phyloP scores from a whole-genome alignment of 2,797 vertebrate genomes.

The Nasua narica region DNA sequence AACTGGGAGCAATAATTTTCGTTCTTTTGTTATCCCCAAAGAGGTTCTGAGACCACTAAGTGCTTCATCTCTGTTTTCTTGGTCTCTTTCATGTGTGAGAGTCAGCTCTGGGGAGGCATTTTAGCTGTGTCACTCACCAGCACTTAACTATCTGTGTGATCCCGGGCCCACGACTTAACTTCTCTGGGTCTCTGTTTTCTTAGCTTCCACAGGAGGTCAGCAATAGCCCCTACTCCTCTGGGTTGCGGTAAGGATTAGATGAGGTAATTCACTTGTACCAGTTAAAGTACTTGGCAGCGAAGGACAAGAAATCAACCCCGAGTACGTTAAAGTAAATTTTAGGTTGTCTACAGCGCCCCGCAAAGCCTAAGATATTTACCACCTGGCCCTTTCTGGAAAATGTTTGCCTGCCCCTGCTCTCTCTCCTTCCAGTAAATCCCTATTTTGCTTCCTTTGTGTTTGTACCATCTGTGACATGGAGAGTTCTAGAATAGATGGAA shows the following conservation, averaged over 20 bases:
- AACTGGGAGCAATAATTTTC: conserved; percentile 19
- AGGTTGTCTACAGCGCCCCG: neutral
- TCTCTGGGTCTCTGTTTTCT: neutral
- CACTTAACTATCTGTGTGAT: conserved; percentile 7
- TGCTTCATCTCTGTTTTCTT: conserved; percentile 27
- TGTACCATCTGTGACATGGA: neutral
- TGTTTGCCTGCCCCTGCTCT: neutral
- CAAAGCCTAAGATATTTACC: neutral
- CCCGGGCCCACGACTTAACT: neutral
- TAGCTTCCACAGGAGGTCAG: neutral
- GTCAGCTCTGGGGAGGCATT: neutral
- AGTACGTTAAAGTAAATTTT: neutral
- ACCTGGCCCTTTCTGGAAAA: neutral
- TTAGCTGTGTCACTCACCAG: neutral
- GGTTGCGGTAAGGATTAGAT: neutral
- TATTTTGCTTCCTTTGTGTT: neutral
- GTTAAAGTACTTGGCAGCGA: conserved; percentile 5
- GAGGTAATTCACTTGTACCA: neutral
- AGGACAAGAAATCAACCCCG: neutral
- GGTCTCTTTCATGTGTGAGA: conserved; percentile 21
- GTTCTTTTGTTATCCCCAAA: conserved; percentile 43
- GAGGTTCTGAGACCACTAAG: neutral
- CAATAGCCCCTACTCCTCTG: neutral
- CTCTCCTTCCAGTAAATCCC: neutral
- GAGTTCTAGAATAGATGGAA: neutral